A percentile compares a stretch with the other conserved stretches of the same genome.
Conservation (phyloP, 35 echinoderm and acorn worm genomes). For the Apostichopus parvimensis region DNA sequence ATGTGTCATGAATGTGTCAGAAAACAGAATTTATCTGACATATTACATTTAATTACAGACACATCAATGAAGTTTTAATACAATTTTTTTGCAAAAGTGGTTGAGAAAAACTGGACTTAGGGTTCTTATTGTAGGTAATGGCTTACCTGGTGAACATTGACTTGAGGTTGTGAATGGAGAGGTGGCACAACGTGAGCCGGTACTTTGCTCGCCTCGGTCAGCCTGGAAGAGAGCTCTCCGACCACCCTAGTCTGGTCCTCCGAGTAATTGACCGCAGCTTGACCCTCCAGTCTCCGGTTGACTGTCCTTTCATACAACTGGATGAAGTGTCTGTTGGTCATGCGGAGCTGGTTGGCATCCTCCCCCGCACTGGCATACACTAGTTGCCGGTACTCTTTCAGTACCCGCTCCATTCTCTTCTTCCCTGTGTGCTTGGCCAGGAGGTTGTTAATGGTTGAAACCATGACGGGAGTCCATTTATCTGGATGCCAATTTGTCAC, state of each 20-base stretch:
- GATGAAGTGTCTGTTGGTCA: conserved; percentile 34
- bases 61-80: not conserved
- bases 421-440: conserved; percentile 7
- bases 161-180: not conserved
- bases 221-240: not conserved
- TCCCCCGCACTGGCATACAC: conserved; percentile 1
- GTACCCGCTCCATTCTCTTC: not conserved
- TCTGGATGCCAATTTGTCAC: conserved; percentile 26
- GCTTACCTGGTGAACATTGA: not conserved
- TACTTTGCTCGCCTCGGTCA: not conserved
- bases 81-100: not conserved
- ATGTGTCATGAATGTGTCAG: too few relatives aligned
- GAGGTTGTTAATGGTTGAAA: not conserved
- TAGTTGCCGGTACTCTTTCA: conserved; percentile 19
- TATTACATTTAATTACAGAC: too few relatives aligned
- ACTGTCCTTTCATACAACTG: conserved; percentile 49
- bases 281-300: conserved; percentile 8
- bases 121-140: not conserved
- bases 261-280: conserved; percentile 5
- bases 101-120: not conserved
- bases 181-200: not conserved
- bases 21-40: too few relatives aligned
- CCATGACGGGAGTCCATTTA: conserved; percentile 24
- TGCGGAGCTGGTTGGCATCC: not conserved
- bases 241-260: conserved; percentile 1